phyloP scores from a whole-genome alignment of 2,113 vertebrate genomes.

The Thryonomys swinderianus region DNA sequence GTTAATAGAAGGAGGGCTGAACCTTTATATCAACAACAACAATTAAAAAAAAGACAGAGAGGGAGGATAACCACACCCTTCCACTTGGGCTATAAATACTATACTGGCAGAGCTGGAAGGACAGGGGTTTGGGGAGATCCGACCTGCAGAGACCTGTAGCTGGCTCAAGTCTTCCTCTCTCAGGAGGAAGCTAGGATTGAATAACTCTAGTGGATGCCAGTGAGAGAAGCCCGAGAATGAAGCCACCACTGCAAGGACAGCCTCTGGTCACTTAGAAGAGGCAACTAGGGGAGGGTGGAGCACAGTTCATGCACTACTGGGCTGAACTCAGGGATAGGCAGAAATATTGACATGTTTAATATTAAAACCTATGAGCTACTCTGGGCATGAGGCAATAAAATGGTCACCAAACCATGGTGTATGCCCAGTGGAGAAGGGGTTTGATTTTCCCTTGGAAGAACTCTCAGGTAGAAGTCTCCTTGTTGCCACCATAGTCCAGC shows the following conservation, averaged over 20 bases:
- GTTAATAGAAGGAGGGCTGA: neutral
- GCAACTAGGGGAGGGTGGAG: neutral
- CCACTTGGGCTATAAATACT: conserved; percentile 20
- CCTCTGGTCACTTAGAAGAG: neutral
- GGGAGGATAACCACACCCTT: conserved; percentile 13
- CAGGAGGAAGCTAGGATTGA: neutral
- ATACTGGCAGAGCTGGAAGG: neutral
- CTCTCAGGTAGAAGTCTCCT: neutral
- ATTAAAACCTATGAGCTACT: neutral
- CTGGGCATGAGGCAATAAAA: neutral
- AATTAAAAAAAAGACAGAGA: conserved; percentile 26
- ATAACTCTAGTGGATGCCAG: neutral
- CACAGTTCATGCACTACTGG: accelerated
- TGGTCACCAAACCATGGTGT: neutral
- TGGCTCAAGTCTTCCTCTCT: neutral
- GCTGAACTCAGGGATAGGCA: accelerated
- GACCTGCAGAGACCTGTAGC: neutral
- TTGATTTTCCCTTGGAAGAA: neutral
- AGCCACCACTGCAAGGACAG: neutral
- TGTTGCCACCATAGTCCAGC: neutral
- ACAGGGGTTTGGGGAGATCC: neutral
- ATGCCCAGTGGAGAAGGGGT: neutral
- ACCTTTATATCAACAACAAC: conserved; percentile 37
- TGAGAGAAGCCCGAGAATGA: neutral
- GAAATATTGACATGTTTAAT: neutral